Base-by-base conservation (phyloP, 2,888 invertebrate species). In the Pachymerium ferrugineum region DNA sequence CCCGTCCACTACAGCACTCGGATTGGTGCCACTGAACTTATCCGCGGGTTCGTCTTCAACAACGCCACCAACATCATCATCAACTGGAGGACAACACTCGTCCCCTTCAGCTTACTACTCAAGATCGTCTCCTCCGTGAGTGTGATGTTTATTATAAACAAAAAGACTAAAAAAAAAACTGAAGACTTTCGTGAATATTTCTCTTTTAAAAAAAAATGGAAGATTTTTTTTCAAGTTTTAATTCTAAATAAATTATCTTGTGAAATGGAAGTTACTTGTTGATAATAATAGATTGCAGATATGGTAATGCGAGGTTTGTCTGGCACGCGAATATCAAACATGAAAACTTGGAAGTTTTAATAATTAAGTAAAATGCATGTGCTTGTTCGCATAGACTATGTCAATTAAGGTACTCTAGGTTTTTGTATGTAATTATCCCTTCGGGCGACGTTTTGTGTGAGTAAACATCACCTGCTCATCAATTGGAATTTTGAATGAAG, bases 11-110 rank as follows among this genome's bases (percentile, higher is more conserved):
- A 22, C 35, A 25, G 28, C 69, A 12, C 30, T 42, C n/a, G 69
- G 69, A 69, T 88, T 77, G 83, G 89, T 73, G 88, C 69, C 31
- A 74, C 74, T 33, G 85, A 76, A 69, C 73, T 76, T 30, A 54
- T 72, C 31, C 38, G 71, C 35, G 25, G 69, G n/a, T 67, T 76
- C 42, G 31, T 71, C 67, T 28, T 74, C 38, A 22, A 28, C 62
- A 3, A 28, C 62, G 62, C 62, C 62, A 28, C 62, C 10, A n/a
- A n/a, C n/a, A 14, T 62, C 62, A 28, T 62, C 62, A 1, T 12
- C 62, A 28, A 28, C 62, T 6, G 62, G 62, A 28, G 62, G 62
- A 62, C 62, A n/a, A n/a, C n/a, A 62, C 28, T 62, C 62, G 62
- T n/a, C 35, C 6, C 14, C 69, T n/a, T 68, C 35, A 5, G 38